phyloP scores from a whole-genome alignment of 1,140 invertebrate species.

The Bicyclus anynana region DNA sequence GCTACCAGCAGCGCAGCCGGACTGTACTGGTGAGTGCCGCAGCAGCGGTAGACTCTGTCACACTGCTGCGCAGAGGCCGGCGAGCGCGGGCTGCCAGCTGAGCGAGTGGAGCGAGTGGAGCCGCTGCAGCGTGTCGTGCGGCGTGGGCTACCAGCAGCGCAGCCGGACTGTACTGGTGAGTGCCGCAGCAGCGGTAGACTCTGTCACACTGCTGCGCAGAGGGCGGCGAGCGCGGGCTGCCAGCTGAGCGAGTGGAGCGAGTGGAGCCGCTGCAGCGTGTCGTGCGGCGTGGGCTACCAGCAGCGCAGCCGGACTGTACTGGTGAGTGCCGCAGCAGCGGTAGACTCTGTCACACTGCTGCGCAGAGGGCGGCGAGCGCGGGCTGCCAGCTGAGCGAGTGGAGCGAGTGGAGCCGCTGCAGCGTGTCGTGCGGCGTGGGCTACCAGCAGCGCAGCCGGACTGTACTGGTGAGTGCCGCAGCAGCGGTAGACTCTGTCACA shows the following conservation, averaged over 20 bases:
- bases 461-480: slow-evolving; percentile 43
- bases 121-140: slow-evolving; percentile 82
- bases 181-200: too few species aligned
- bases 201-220: too few species aligned
- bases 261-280: slow-evolving; percentile 82
- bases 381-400: slow-evolving; percentile 79
- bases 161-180: slow-evolving; percentile 67
- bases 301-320: slow-evolving; percentile 76
- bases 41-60: too few species aligned
- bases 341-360: too few species aligned
- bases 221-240: slow-evolving; percentile 51
- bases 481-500: too few species aligned
- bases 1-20: slow-evolving; percentile 77
- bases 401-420: slow-evolving; percentile 83
- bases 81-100: slow-evolving; percentile 71
- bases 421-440: slow-evolving; percentile 79
- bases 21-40: slow-evolving; percentile 53
- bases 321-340: slow-evolving; percentile 43
- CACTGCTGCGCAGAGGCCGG: too few species aligned
- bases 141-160: slow-evolving; percentile 76
- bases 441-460: slow-evolving; percentile 78
- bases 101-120: slow-evolving; percentile 83
- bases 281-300: slow-evolving; percentile 78
- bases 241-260: slow-evolving; percentile 80
- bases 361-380: not conserved